Evolutionary conservation across 1,140 invertebrate genomes (phyloP).

Genomic region (Copidosoma floridanum): DNA sequence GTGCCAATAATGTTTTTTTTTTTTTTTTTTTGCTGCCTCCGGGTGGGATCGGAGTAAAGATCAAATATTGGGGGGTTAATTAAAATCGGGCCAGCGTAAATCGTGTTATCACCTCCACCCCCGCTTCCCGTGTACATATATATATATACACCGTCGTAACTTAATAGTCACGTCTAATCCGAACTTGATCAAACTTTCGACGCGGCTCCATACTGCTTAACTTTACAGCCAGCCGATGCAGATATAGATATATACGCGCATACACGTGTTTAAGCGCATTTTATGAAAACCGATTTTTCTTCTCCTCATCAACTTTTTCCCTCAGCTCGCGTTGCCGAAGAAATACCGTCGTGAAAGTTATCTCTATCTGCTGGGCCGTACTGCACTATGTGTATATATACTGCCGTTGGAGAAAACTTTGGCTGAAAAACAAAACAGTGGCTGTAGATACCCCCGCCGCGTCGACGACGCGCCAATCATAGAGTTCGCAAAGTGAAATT

Average conservation of each 20-base stretch:
- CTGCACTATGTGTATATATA: too few relatives aligned
- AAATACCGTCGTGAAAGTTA: background rate
- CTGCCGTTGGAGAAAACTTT: too few relatives aligned
- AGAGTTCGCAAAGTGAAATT: too few relatives aligned
- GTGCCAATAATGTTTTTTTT: too few relatives aligned
- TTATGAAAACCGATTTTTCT: slow-evolving; percentile 9
- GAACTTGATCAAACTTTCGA: slow-evolving; percentile 12
- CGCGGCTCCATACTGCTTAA: background rate
- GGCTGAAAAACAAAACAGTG: background rate
- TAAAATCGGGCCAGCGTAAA: background rate
- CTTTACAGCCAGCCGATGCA: background rate
- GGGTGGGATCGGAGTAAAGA: background rate
- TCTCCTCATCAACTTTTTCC: background rate
- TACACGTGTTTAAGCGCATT: slow-evolving; percentile 6
- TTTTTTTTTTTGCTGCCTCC: too few relatives aligned
- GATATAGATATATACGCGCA: too few relatives aligned
- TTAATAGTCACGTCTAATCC: slow-evolving; percentile 7
- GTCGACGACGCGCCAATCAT: too few relatives aligned
- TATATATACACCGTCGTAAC: slow-evolving; percentile 1
- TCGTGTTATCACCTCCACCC: background rate
- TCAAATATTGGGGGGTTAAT: background rate
- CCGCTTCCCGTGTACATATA: too few relatives aligned
- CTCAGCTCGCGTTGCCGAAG: background rate
- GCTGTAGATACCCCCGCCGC: too few relatives aligned
- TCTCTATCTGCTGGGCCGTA: too few relatives aligned